These are phyloP conservation scores for Phortica magna DNA, from an alignment of 2,888 invertebrate genomes.

Conservation along the genomic window DNA sequence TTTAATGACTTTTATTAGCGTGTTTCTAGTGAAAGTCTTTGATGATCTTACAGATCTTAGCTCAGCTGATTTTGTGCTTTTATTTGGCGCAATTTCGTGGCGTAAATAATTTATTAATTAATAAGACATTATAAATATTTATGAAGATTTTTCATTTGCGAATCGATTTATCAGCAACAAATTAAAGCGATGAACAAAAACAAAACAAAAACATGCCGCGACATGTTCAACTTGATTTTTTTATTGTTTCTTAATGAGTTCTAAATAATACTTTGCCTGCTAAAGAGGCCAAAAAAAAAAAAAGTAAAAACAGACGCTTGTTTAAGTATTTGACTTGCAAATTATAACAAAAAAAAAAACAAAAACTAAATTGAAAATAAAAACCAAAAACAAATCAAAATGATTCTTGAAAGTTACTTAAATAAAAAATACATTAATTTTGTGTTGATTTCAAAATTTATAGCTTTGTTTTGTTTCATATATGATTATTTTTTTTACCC, in stretches of 20 bases:
- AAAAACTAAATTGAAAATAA: not conserved
- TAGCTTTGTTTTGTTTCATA: constrained; percentile 8
- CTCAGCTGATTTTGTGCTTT: not conserved
- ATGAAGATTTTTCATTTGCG: no score
- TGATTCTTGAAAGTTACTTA: constrained; percentile 28
- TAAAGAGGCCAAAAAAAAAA: constrained; percentile 12
- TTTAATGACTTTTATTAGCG: not conserved
- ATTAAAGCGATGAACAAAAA: no score
- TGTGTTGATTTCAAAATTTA: constrained; percentile 17
- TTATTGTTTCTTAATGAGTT: constrained; percentile 3
- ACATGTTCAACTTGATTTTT: constrained; percentile 8
- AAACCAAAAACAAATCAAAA: not conserved
- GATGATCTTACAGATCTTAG: not conserved
- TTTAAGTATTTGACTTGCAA: constrained; percentile 16
- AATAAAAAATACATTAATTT: constrained; percentile 29
- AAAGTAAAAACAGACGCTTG: not conserved
- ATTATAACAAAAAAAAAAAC: not conserved
- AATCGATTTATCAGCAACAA: no score
- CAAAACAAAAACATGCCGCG: no score
- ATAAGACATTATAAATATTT: no score
- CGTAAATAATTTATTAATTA: no score
- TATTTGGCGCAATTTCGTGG: not conserved
- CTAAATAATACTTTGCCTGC: constrained; percentile 22
- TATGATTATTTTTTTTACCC: not conserved
- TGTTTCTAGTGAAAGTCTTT: constrained; percentile 26